These are phyloP conservation scores for Melanostoma mellinum DNA, from an alignment of 2,888 invertebrate species.

Conservation along the genomic window DNA sequence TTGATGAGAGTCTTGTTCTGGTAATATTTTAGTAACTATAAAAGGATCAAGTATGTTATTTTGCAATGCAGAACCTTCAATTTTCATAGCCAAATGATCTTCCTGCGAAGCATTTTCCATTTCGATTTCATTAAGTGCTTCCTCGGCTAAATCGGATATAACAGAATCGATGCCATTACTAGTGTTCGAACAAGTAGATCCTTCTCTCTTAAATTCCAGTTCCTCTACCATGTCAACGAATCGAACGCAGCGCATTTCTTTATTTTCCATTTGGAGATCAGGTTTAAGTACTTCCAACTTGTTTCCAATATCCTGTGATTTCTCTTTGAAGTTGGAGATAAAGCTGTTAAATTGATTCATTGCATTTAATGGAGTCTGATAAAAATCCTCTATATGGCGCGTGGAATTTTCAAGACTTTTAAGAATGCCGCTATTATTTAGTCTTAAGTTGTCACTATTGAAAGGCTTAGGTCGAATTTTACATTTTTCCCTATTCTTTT, in stretches of 20 bases:
- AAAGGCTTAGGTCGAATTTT: constrained; percentile 60
- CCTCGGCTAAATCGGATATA: constrained; percentile 79
- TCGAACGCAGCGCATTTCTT: constrained; percentile 74
- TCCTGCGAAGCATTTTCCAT: constrained; percentile 74
- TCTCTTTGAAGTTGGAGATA: constrained; percentile 18
- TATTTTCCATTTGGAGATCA: constrained; percentile 6
- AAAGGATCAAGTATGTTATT: constrained; percentile 11
- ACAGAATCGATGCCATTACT: constrained; percentile 80
- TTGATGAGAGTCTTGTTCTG: constrained; percentile 19
- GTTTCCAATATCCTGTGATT: too few species aligned
- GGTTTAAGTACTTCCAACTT: too few species aligned
- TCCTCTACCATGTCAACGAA: constrained; percentile 77
- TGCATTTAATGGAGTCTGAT: constrained; percentile 78
- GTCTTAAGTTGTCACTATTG: constrained; percentile 71
- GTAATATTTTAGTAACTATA: constrained; percentile 42
- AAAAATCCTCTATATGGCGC: constrained; percentile 79
- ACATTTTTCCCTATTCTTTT: constrained; percentile 75
- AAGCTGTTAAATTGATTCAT: constrained; percentile 74
- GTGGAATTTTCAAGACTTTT: constrained; percentile 77
- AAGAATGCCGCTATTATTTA: constrained; percentile 77
- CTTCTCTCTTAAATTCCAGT: constrained; percentile 75
- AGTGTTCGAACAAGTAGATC: constrained; percentile 78
- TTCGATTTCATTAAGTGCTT: constrained; percentile 78
- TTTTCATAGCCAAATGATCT: constrained; percentile 9
- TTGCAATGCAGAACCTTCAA: constrained; percentile 31